phyloP scores from a whole-genome alignment of 2,113 vertebrate species.

The Corydoras sp. region DNA sequence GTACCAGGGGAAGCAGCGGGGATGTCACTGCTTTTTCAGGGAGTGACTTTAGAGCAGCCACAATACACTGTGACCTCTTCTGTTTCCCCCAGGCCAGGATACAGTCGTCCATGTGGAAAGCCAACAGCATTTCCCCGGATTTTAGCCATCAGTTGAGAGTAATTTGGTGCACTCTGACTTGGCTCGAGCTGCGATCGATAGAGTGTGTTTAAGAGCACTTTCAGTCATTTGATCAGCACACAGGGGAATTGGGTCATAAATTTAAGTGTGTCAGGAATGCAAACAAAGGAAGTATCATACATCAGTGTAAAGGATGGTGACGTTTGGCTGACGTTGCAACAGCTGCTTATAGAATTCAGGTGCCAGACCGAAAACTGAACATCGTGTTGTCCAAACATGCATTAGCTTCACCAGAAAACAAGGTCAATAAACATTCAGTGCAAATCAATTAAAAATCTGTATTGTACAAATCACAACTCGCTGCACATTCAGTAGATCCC shows the following conservation, averaged over 20 bases:
- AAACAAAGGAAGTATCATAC: constrained; percentile 1
- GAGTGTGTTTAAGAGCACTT: constrained; percentile 27
- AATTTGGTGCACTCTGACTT: constrained; percentile 28
- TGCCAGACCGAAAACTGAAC: not conserved
- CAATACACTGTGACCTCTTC: constrained; percentile 47
- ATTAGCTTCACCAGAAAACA: no score
- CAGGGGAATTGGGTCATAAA: constrained; percentile 13
- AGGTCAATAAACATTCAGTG: not conserved
- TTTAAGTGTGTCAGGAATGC: not conserved
- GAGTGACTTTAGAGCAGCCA: constrained; percentile 28
- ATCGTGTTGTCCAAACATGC: not conserved
- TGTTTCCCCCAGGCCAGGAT: constrained; percentile 49
- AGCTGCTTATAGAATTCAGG: not conserved
- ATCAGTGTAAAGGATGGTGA: not conserved
- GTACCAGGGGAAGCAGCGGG: constrained; percentile 40
- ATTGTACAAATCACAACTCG: not conserved
- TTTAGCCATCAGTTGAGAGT: constrained; percentile 23
- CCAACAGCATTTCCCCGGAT: constrained; percentile 45
- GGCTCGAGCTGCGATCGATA: constrained; percentile 25
- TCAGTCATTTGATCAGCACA: constrained; percentile 27
- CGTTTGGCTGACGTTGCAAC: not conserved
- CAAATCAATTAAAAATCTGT: not conserved
- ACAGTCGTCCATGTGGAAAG: constrained; percentile 52
- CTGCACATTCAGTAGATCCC: constrained; percentile 4
- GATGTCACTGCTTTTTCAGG: constrained; percentile 46